Evolutionary conservation across 2,888 invertebrate genomes (phyloP).

Genomic region (Eledone cirrhosa): DNA sequence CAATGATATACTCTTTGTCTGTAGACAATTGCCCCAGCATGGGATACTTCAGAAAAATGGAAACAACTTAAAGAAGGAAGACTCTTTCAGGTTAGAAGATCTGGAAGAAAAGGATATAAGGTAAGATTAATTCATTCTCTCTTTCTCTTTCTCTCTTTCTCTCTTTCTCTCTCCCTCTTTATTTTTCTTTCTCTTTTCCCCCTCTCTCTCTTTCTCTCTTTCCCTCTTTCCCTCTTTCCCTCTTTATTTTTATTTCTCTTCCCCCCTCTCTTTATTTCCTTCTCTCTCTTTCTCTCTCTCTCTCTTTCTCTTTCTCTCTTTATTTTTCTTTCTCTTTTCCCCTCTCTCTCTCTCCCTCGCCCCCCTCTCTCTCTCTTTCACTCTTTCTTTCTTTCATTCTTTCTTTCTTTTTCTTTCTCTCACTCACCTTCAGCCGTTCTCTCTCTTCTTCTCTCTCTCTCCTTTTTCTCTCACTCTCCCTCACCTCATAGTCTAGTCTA

Average conservation of each 20-base stretch:
- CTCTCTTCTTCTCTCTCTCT: not conserved
- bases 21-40: slow-evolving; percentile 58
- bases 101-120: slow-evolving; percentile 55
- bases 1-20: slow-evolving; percentile 55
- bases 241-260: not conserved
- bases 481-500: too few species aligned
- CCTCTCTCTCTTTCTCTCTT: slow-evolving; percentile 1
- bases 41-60: slow-evolving; percentile 63
- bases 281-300: not conserved
- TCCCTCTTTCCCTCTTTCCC: not conserved
- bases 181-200: not conserved
- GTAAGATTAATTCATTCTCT: slow-evolving; percentile 39
- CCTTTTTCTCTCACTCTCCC: not conserved
- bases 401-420: not conserved
- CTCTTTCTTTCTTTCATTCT: not conserved
- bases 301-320: not conserved
- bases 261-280: not conserved
- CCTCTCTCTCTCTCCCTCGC: not conserved
- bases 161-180: not conserved
- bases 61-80: slow-evolving; percentile 54
- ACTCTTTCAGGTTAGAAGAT: slow-evolving; percentile 57
- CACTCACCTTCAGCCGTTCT: not conserved
- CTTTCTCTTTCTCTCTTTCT: not conserved
- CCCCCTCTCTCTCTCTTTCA: not conserved
- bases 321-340: not conserved